Percentiles rank a stretch among this genome's conserved stretches.
These are phyloP conservation scores for Drosophila cardini DNA, from an alignment of 1,140 invertebrate genomes.

Conservation along the genomic window DNA sequence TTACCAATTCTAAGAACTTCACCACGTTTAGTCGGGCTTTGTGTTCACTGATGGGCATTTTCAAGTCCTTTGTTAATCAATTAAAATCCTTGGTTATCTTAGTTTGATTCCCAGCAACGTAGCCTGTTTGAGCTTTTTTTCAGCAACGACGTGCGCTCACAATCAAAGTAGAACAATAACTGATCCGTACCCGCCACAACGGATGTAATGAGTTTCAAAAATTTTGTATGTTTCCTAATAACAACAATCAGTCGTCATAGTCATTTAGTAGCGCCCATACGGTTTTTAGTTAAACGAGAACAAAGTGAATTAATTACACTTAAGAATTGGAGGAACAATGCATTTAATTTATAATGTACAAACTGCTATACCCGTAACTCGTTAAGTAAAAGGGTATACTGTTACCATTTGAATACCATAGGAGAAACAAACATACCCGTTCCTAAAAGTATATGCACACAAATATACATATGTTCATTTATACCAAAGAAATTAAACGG, in stretches of 20 bases:
- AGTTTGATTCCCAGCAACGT: constrained; percentile 2
- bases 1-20: constrained; percentile 84
- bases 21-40: constrained; percentile 77
- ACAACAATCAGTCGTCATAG: constrained; percentile 7
- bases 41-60: constrained; percentile 81
- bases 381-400: too few species aligned
- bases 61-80: neutral
- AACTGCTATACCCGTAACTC: neutral
- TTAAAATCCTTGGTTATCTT: constrained; percentile 11
- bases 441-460: too few species aligned
- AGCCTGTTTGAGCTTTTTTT: constrained; percentile 4
- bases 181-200: constrained; percentile 48
- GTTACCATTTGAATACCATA: too few species aligned
- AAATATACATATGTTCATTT: too few species aligned
- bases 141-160: constrained; percentile 44
- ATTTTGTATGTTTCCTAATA: constrained; percentile 38
- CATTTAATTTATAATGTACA: constrained; percentile 67
- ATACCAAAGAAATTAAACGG: too few species aligned
- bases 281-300: constrained; percentile 30
- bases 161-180: constrained; percentile 58
- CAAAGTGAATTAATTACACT: constrained; percentile 84
- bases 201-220: constrained; percentile 48
- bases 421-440: neutral
- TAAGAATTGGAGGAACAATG: constrained; percentile 74
- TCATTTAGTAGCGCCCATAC: neutral